Conservation (phyloP, 1,140 invertebrate genomes). For the Pentalonia nigronervosa region DNA sequence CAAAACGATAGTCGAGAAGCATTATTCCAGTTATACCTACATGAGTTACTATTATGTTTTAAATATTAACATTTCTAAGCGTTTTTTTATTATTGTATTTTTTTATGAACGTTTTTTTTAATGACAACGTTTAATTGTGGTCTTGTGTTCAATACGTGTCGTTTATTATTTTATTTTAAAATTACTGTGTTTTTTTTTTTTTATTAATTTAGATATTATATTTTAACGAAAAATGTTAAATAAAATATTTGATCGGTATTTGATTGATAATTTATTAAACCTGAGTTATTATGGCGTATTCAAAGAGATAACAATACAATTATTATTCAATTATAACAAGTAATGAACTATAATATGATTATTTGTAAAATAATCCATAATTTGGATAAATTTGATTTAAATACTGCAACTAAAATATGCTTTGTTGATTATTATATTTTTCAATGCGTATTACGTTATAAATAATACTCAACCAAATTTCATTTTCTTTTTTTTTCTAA, state of each 20-base stretch:
- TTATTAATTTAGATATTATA: neutral
- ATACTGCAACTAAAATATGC: neutral
- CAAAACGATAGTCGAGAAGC: neutral
- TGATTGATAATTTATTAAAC: neutral
- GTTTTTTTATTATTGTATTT: neutral
- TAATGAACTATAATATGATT: neutral
- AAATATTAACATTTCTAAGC: neutral
- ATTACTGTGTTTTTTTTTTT: neutral
- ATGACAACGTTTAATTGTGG: neutral
- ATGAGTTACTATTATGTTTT: neutral
- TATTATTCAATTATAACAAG: neutral
- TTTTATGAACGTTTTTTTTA: neutral
- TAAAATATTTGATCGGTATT: neutral
- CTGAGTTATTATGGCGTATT: neutral
- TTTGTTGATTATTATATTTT: neutral
- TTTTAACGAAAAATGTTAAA: neutral
- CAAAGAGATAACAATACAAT: neutral
- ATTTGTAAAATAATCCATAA: neutral
- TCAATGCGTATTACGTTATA: neutral
- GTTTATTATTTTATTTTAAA: neutral
- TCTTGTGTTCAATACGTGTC: neutral
- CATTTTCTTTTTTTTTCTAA: neutral
- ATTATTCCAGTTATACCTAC: neutral
- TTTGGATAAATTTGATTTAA: neutral
- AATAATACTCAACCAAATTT: neutral